A percentile compares a stretch with the other conserved stretches of the same genome.
phyloP scores from a whole-genome alignment of 2,888 invertebrate genomes.

The Drosophila multiciliata region DNA sequence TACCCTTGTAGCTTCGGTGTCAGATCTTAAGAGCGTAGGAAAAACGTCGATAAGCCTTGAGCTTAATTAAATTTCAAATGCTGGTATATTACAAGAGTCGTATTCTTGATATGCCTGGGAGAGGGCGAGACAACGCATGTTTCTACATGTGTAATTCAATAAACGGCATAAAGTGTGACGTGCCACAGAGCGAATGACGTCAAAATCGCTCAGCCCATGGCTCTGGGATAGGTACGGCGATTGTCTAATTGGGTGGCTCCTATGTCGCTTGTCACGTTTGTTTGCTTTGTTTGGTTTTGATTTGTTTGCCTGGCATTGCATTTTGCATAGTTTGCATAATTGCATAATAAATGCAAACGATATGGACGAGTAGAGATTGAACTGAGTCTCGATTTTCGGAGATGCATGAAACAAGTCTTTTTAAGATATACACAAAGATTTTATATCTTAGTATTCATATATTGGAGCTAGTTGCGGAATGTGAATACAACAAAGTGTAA shows the following conservation, averaged over 20 bases:
- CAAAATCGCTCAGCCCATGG: conserved; percentile 31
- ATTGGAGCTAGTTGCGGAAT: background rate
- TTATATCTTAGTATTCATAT: background rate
- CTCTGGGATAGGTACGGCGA: background rate
- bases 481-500: background rate
- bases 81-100: conserved; percentile 42
- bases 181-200: conserved; percentile 66
- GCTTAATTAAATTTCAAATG: conserved; percentile 68
- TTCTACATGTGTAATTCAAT: conserved; percentile 65
- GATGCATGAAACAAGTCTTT: background rate
- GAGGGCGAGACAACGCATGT: conserved; percentile 17
- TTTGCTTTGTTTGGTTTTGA: conserved; percentile 23
- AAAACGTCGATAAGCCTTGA: conserved; percentile 17
- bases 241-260: conserved; percentile 32
- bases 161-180: conserved; percentile 57
- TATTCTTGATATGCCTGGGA: conserved; percentile 54
- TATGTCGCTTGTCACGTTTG: conserved; percentile 42
- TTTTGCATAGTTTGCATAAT: conserved; percentile 39
- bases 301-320: conserved; percentile 41
- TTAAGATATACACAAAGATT: background rate
- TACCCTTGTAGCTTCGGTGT: background rate
- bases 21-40: background rate
- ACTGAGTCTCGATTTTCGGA: background rate
- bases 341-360: conserved; percentile 11
- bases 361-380: background rate